These are phyloP conservation scores for Prochilodus magdalenae DNA, from an alignment of 2,113 vertebrate genomes.

Conservation along the genomic window DNA sequence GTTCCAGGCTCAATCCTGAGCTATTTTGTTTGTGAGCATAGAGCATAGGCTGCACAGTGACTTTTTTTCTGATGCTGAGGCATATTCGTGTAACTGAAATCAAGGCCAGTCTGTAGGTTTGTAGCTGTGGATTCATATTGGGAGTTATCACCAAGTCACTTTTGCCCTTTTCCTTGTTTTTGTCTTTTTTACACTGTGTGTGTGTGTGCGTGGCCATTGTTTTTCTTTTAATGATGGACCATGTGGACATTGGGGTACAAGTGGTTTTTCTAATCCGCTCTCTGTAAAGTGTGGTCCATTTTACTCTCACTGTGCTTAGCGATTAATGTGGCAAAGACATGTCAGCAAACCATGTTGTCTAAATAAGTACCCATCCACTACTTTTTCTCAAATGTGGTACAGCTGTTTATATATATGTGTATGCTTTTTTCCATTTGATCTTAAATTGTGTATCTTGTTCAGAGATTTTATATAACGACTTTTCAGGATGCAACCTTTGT, in stretches of 20 bases:
- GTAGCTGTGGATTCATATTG: background rate
- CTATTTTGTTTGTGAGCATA: background rate
- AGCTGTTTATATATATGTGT: constrained; percentile 74
- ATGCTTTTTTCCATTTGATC: background rate
- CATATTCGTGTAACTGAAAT: constrained; percentile 1
- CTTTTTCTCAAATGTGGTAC: constrained; percentile 72
- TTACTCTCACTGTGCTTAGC: constrained; percentile 65
- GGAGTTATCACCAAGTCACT: background rate
- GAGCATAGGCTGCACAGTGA: background rate
- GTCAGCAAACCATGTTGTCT: constrained; percentile 69
- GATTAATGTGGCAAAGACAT: no score
- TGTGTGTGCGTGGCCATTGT: background rate
- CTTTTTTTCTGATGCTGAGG: background rate
- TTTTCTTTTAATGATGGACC: constrained; percentile 17
- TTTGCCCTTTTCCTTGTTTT: no score
- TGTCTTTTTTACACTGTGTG: no score
- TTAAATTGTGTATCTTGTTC: constrained; percentile 78
- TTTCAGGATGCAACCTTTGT: constrained; percentile 82
- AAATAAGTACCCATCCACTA: constrained; percentile 72
- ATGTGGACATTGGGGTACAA: background rate
- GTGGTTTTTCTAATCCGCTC: constrained; percentile 47
- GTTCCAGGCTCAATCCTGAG: background rate
- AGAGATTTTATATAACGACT: constrained; percentile 83
- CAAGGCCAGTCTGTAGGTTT: constrained; percentile 18
- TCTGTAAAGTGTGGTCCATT: constrained; percentile 60